Evolutionary conservation across 2,888 invertebrate species (phyloP).

Genomic region (Calameuta filiformis): DNA sequence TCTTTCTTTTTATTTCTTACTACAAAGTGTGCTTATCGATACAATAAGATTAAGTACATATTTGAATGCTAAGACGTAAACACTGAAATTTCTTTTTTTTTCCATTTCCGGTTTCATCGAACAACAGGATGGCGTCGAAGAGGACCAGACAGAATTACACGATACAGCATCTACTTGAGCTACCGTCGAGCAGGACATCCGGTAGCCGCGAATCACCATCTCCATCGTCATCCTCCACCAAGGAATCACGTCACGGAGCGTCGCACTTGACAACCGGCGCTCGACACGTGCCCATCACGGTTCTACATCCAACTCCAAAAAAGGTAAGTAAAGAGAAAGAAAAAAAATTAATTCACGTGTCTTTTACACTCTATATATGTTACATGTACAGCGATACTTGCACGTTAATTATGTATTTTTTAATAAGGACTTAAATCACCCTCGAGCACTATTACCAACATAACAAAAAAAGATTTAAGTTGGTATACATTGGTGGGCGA

Average conservation of each 20-base stretch:
- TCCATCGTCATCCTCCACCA: slow-evolving; percentile 31
- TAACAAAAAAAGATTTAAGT: not conserved
- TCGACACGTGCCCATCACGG: slow-evolving; percentile 58
- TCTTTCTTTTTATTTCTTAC: not conserved
- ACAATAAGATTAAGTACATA: not conserved
- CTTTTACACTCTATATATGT: not conserved
- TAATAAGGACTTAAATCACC: not conserved
- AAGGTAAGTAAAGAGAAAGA: slow-evolving; percentile 60
- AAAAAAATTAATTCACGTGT: not conserved
- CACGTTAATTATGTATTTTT: not conserved
- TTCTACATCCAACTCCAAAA: slow-evolving; percentile 63
- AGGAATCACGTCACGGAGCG: slow-evolving; percentile 18
- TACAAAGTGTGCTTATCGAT: not conserved
- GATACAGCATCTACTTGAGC: slow-evolving; percentile 69
- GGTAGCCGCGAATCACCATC: not conserved
- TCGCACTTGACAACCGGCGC: slow-evolving; percentile 38
- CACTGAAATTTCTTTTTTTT: not conserved
- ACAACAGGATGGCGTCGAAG: slow-evolving; percentile 65
- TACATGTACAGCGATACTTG: not conserved
- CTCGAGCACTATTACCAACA: not conserved
- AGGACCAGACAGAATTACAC: slow-evolving; percentile 69
- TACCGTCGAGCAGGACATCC: slow-evolving; percentile 62
- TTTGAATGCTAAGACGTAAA: not conserved
- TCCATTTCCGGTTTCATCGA: not conserved
- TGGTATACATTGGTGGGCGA: not conserved